These are phyloP conservation scores for Furcula furcula DNA, from an alignment of 2,888 invertebrate species.

Conservation along the genomic window DNA sequence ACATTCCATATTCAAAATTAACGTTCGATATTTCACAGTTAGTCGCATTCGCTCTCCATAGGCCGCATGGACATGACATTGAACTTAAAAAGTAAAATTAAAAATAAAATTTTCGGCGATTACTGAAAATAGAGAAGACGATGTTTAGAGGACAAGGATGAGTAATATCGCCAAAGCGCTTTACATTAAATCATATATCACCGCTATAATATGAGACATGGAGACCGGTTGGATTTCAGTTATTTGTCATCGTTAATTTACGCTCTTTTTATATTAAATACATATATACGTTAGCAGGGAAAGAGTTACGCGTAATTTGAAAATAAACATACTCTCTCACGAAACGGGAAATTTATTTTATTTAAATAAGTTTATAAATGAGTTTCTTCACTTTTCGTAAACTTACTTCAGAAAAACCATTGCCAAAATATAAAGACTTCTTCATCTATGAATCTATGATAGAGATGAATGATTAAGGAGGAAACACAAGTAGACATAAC, in stretches of 20 bases:
- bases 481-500: too few relatives aligned
- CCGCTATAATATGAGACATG: conserved; percentile 1
- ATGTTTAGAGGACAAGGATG: conserved; percentile 40
- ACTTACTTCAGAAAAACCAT: too few relatives aligned
- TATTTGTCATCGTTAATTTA: background rate
- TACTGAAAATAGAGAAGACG: conserved; percentile 39
- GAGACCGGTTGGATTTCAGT: background rate
- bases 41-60: conserved; percentile 44
- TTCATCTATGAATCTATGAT: too few relatives aligned
- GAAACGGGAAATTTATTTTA: conserved; percentile 4
- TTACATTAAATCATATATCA: conserved; percentile 14
- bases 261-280: background rate
- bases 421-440: conserved; percentile 8
- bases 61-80: conserved; percentile 50
- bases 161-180: too few relatives aligned
- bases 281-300: background rate
- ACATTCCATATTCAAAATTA: conserved; percentile 28
- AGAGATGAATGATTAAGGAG: too few relatives aligned
- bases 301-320: background rate
- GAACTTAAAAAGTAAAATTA: conserved; percentile 60
- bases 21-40: conserved; percentile 25
- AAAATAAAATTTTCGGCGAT: conserved; percentile 28
- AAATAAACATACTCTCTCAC: conserved; percentile 8
- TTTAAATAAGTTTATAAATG: conserved; percentile 9
- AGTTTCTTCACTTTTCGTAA: conserved; percentile 13